These are phyloP conservation scores for Gavia stellata DNA, from an alignment of 2,113 vertebrate species.

Conservation along the genomic window DNA sequence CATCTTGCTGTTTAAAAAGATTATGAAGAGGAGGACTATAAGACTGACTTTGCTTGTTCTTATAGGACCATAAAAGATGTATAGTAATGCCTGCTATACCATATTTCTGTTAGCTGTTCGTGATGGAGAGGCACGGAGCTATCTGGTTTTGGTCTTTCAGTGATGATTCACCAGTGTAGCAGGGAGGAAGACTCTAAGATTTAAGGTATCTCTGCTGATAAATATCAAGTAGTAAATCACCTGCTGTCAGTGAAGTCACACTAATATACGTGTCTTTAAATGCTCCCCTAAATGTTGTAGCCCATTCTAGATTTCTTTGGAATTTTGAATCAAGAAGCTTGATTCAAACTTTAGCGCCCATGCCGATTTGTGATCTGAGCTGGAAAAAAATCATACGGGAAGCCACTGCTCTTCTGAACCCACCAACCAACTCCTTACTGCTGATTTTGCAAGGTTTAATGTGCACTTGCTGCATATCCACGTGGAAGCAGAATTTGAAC, in stretches of 20 bases:
- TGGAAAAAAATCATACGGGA: background rate
- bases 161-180: background rate
- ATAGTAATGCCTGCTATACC: background rate
- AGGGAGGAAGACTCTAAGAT: background rate
- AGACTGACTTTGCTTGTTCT: background rate
- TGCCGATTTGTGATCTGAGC: background rate
- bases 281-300: background rate
- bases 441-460: slow-evolving; percentile 39
- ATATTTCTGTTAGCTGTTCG: background rate
- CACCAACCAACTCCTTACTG: background rate
- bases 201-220: background rate
- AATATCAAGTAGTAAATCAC: background rate
- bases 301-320: background rate
- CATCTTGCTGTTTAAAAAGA: background rate
- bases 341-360: background rate
- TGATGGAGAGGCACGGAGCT: background rate
- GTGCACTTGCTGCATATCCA: slow-evolving; percentile 7
- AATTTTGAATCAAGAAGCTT: background rate
- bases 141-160: background rate
- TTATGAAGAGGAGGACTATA: background rate
- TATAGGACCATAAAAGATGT: background rate
- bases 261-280: background rate
- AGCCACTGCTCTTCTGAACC: background rate
- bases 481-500: slow-evolving; percentile 64
- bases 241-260: background rate